These are phyloP conservation scores for Crypturellus undulatus DNA, from an alignment of 2,113 vertebrate species.

Conservation along the genomic window DNA sequence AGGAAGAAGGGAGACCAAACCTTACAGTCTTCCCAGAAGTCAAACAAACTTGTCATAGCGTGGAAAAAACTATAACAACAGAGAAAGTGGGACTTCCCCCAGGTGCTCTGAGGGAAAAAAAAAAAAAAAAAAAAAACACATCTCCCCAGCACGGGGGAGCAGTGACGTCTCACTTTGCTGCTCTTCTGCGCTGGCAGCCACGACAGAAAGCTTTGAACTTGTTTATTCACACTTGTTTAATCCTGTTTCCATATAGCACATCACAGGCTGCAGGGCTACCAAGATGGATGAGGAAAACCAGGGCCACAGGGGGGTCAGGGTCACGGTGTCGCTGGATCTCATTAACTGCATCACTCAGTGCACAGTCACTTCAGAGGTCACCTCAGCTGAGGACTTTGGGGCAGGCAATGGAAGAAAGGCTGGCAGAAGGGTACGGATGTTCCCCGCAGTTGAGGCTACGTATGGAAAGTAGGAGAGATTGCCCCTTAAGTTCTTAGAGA, in stretches of 20 bases:
- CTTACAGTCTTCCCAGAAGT: background rate
- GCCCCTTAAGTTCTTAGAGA: background rate
- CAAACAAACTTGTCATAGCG: constrained; percentile 4
- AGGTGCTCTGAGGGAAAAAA: constrained; percentile 66
- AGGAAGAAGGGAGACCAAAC: constrained; percentile 41
- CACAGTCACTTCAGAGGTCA: constrained; percentile 77
- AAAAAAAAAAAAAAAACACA: background rate
- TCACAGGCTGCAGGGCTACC: constrained; percentile 73
- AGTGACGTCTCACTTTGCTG: constrained; percentile 76
- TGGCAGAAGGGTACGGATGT: constrained; percentile 9
- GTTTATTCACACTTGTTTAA: constrained; percentile 87
- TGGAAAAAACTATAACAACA: background rate
- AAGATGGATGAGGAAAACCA: constrained; percentile 82
- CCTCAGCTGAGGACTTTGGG: constrained; percentile 33
- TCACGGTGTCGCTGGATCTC: constrained; percentile 83
- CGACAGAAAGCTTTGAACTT: constrained; percentile 81
- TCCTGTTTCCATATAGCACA: constrained; percentile 75
- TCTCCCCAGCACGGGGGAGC: constrained; percentile 56
- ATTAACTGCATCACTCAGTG: constrained; percentile 84
- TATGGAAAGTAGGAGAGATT: constrained; percentile 1
- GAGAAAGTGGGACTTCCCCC: constrained; percentile 33
- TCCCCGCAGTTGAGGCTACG: background rate
- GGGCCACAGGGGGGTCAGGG: constrained; percentile 77
- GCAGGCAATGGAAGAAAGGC: constrained; percentile 39
- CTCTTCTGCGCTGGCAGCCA: constrained; percentile 66